Percentiles rank a stretch among this genome's conserved stretches.
Conservation (phyloP, 2,797 vertebrate species). For the Sebastes oblongus region DNA sequence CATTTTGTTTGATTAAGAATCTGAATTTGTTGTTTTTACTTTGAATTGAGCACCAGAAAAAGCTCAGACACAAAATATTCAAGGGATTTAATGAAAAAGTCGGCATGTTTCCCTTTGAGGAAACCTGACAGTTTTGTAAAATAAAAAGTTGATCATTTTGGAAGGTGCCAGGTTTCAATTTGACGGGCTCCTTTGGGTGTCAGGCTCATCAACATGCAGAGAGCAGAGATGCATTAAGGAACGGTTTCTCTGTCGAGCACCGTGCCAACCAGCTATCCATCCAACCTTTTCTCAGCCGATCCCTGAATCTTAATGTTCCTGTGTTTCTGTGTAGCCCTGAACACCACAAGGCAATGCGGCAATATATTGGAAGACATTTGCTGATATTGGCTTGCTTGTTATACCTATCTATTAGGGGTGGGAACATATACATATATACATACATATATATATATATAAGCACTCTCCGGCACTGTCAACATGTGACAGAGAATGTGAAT, state of each 20-base stretch:
- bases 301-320: constrained; percentile 11
- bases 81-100: neutral
- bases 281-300: constrained; percentile 11
- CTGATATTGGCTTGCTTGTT: neutral
- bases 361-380: neutral
- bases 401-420: neutral
- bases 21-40: neutral
- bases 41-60: neutral
- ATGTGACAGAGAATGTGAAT: constrained; percentile 2
- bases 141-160: neutral
- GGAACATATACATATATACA: too few species aligned
- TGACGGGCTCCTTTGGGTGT: neutral
- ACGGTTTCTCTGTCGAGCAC: neutral
- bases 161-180: neutral
- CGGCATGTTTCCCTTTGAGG: neutral
- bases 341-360: neutral
- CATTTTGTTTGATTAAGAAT: neutral
- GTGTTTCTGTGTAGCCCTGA: neutral
- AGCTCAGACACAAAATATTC: neutral
- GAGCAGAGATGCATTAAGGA: neutral
- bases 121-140: neutral
- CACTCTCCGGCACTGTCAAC: neutral
- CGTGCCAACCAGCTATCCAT: neutral
- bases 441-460: neutral
- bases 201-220: constrained; percentile 31